Evolutionary conservation across 1,140 invertebrate species (phyloP), one percentile per base, ranked within the genome.

Genomic region (Megathymus violae): DNA sequence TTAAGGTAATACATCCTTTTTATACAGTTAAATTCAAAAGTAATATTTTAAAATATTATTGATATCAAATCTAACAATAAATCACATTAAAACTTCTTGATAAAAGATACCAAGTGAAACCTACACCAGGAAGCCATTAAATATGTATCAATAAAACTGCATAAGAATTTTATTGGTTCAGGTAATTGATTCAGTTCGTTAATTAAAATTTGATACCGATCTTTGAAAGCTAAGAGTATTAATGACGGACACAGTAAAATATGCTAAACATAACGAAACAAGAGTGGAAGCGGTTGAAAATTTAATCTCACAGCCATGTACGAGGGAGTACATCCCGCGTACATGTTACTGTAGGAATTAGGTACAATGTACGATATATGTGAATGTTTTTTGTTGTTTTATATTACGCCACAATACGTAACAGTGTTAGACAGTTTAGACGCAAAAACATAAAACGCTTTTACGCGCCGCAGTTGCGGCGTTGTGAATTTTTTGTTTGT

Each of bases 261-360:
- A 76, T 74, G 70, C 72, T 48, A 68, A 67, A 69, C 76, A 76
- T 74, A 76, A 71, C 74, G 78, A 83, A 80, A 78, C 69, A 70
- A 56, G 75, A 64, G 59, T 65, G 43, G 69, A 62, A 67, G 67
- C 72, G 69, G 76, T 78, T 76, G 73, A 78, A 80, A 82, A 81
- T 83, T 83, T 80, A 81, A 83, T 83, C 74, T 71, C 69, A 64
- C 69, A 62, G 62, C 60, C 78, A 70, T 83, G 80, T 83, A 65
- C 56, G 63, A 11, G 34, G n/a, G 48, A 51, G 58, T 41, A 58
- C 54, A 61, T 60, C 19, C 46, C 61, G 25, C 36, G 43, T 60
- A 46, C 50, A 51, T 38, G 56, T 59, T 41, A 44, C 54, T 27
- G 47, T 51, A 60, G 47, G 58, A 65, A 65, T 65, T 65, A 65